Conservation (phyloP, 2,797 vertebrate genomes). For the Leptodon cayanensis region DNA sequence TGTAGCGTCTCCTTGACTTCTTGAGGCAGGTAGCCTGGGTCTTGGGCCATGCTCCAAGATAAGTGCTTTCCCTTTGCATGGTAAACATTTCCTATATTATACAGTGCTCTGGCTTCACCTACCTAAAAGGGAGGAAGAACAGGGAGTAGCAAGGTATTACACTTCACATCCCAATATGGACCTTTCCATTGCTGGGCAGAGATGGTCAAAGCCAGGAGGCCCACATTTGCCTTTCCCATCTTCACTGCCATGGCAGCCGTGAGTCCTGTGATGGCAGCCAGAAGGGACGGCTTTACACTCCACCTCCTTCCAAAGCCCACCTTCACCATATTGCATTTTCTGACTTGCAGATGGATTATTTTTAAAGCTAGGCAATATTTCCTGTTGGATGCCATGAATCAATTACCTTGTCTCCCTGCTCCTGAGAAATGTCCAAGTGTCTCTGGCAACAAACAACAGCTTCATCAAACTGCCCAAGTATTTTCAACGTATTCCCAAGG, state of each 20-base stretch:
- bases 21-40: slow-evolving; percentile 84
- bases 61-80: slow-evolving; percentile 96
- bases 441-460: slow-evolving; percentile 92
- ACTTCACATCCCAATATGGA: background rate
- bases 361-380: background rate
- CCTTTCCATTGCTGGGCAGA: background rate
- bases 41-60: slow-evolving; percentile 85
- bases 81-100: slow-evolving; percentile 95
- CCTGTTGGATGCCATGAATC: background rate
- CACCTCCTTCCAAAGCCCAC: background rate
- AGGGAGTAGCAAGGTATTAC: background rate
- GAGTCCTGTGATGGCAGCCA: background rate
- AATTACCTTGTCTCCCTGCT: slow-evolving; percentile 93
- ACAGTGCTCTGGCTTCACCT: slow-evolving; percentile 92
- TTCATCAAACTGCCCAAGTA: slow-evolving; percentile 92
- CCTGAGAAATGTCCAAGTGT: slow-evolving; percentile 93
- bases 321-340: background rate
- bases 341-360: background rate
- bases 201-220: background rate
- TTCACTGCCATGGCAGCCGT: background rate
- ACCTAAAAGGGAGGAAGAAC: slow-evolving; percentile 74
- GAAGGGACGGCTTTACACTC: background rate
- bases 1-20: slow-evolving; percentile 88
- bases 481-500: slow-evolving; percentile 94
- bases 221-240: background rate